Base-by-base conservation (phyloP, 2,113 vertebrate species). In the Alethe castanea region DNA sequence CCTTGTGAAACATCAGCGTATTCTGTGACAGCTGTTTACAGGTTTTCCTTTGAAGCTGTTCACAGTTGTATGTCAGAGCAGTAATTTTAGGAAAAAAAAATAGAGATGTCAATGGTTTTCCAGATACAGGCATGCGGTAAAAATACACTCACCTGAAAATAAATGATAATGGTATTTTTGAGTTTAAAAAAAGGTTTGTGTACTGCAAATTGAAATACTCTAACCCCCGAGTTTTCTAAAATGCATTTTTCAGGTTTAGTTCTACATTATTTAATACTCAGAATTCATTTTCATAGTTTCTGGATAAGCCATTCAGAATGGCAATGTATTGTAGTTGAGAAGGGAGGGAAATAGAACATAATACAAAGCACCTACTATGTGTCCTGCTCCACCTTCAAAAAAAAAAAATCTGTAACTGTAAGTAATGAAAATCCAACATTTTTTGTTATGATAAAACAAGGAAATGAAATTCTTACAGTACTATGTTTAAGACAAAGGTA, bases 11-110 rank as follows among this genome's bases (percentile, higher is more conserved):
- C 45, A 94, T 81, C 83, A 76, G 28, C 2, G 6, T 88, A 65
- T 87, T 97, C 90, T 93, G 45, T 81, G 84, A 96, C 94, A 97
- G 53, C 53, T 95, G 57, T 94, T 95, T 92, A 86, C 78, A 93
- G 48, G 59, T 70, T 93, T 94, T 94, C 35, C 67, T 96, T 95
- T 90, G 92, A 91, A 88, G 81, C 76, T 70, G 53, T 79, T 79
- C 78, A 86, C 42, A 91, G 78, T 38, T 80, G 20, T 33, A 81
- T 70, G 93, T 94, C 82, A 88, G 33, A 71, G 35, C 62, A 91
- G 77, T 94, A 95, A 90, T 81, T 83, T 62, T 61, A 85, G 25
- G 12, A 3, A 47, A 36, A 92, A 36, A 92, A 87, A 87, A 35
- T 8, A 65, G 48, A 82, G 12, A 73, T 54, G 11, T 66, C 59